Evolutionary conservation across 35 echinoderm and acorn worm genomes (phyloP).

Genomic region (Acanthaster planci): DNA sequence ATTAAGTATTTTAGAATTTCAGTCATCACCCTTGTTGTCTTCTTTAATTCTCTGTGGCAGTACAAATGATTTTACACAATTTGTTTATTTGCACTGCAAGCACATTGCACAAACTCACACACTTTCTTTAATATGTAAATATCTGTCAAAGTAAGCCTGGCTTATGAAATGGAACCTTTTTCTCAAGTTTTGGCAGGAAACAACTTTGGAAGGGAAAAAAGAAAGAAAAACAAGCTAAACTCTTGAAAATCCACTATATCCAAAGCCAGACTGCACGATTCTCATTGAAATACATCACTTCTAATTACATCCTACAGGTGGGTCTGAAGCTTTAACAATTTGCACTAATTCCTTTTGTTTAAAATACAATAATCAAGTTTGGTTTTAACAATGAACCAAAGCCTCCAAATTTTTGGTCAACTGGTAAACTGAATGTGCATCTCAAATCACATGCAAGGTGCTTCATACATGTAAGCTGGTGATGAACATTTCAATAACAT

Average conservation of each 20-base stretch:
- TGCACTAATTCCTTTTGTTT: too few relatives aligned
- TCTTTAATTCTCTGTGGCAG: constrained; percentile 12
- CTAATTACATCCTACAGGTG: neutral
- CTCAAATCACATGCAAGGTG: too few relatives aligned
- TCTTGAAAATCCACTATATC: neutral
- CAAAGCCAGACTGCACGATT: neutral
- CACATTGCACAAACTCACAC: constrained; percentile 33
- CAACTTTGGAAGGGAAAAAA: too few relatives aligned
- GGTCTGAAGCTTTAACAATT: neutral
- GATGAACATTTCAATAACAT: too few relatives aligned
- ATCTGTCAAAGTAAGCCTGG: neutral
- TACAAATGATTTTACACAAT: neutral
- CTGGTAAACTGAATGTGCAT: too few relatives aligned
- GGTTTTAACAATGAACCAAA: too few relatives aligned
- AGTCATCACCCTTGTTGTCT: constrained; percentile 6
- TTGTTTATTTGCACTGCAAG: constrained; percentile 14
- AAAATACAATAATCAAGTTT: too few relatives aligned
- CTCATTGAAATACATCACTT: neutral
- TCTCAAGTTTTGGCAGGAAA: too few relatives aligned
- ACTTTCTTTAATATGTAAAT: neutral
- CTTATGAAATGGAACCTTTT: neutral
- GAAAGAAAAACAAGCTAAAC: neutral
- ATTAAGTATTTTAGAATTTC: constrained; percentile 31
- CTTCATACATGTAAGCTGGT: too few relatives aligned
- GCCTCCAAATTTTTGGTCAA: too few relatives aligned